phyloP scores from a whole-genome alignment of 1,140 invertebrate genomes.

The Anoplophora glabripennis region DNA sequence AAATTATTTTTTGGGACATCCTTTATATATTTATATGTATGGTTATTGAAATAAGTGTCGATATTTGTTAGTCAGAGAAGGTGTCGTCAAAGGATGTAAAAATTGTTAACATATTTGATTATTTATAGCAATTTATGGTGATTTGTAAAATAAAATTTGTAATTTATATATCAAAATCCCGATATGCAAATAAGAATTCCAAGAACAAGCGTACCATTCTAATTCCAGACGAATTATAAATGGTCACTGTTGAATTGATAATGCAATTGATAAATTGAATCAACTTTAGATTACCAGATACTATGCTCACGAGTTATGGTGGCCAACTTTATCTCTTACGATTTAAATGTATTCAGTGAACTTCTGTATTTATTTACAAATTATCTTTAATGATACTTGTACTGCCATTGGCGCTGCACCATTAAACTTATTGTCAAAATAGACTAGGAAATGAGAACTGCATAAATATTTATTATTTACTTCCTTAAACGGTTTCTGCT shows the following conservation, averaged over 20 bases:
- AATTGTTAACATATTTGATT: too few relatives aligned
- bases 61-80: too few relatives aligned
- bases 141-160: slow-evolving; percentile 2
- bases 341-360: slow-evolving; percentile 20
- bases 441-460: neutral
- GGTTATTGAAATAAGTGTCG: too few relatives aligned
- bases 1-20: too few relatives aligned
- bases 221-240: slow-evolving; percentile 29
- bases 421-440: neutral
- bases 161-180: slow-evolving; percentile 30
- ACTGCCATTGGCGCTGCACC: neutral
- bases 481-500: neutral
- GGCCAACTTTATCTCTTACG: slow-evolving; percentile 9
- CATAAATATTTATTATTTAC: slow-evolving; percentile 1
- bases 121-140: too few relatives aligned
- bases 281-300: slow-evolving; percentile 27
- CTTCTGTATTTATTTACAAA: slow-evolving; percentile 1
- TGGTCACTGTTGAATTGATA: slow-evolving; percentile 30
- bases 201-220: slow-evolving; percentile 18
- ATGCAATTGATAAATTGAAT: slow-evolving; percentile 34
- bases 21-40: too few relatives aligned
- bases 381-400: slow-evolving; percentile 18
- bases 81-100: too few relatives aligned
- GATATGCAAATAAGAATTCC: slow-evolving; percentile 24
- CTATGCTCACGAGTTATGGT: slow-evolving; percentile 17